Percentiles rank a stretch among this genome's conserved stretches.
Evolutionary conservation across 1,140 invertebrate genomes (phyloP).

Genomic region (Zaprionus taronus): DNA sequence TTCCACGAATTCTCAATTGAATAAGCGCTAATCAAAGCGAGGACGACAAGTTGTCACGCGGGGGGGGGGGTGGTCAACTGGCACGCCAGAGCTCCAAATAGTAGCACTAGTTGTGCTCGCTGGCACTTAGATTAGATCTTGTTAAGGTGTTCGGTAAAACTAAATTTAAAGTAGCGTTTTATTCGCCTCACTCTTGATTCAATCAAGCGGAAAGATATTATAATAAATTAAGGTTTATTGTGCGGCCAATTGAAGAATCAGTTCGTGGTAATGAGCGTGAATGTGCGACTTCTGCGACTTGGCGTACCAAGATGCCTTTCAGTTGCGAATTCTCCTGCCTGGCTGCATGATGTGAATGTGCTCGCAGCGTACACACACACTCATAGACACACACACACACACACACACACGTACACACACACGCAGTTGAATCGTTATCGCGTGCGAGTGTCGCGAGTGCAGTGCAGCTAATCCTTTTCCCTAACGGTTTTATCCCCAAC

Average conservation of each 20-base stretch:
- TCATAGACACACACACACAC: not conserved
- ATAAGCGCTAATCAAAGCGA: conserved; percentile 56
- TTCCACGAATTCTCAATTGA: conserved; percentile 51
- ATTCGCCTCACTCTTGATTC: conserved; percentile 65
- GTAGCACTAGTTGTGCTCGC: not conserved
- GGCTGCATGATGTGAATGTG: conserved; percentile 13
- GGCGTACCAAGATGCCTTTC: conserved; percentile 19
- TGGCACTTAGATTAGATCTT: conserved; percentile 45
- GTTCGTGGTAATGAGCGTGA: conserved; percentile 16
- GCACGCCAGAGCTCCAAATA: not conserved
- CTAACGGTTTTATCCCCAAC: conserved; percentile 41
- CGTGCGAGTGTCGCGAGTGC: conserved; percentile 12
- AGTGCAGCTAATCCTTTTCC: conserved; percentile 44
- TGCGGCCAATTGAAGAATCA: conserved; percentile 65
- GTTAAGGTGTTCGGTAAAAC: conserved; percentile 69
- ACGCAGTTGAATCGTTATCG: not conserved
- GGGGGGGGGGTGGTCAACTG: not conserved
- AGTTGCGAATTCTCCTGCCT: conserved; percentile 46
- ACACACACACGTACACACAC: not conserved
- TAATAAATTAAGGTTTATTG: conserved; percentile 73
- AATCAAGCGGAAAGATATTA: conserved; percentile 53
- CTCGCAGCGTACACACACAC: not conserved
- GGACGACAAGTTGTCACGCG: not conserved
- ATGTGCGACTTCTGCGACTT: conserved; percentile 24
- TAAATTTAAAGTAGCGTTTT: conserved; percentile 63